These are phyloP conservation scores for Pteronotus mesoamericanus DNA, from an alignment of 2,797 vertebrate genomes.

Conservation along the genomic window DNA sequence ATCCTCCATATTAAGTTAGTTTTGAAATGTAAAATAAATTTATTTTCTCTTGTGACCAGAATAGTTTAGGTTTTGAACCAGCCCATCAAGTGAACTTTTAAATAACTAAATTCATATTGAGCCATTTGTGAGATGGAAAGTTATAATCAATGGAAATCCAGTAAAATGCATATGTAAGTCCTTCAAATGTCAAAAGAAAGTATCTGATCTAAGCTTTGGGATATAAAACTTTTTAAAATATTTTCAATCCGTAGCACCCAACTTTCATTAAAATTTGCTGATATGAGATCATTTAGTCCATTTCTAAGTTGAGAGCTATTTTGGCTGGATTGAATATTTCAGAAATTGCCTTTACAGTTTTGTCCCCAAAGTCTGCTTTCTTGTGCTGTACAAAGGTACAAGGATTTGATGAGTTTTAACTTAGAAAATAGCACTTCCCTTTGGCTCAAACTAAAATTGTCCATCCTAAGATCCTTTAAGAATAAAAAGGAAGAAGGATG, in stretches of 20 bases:
- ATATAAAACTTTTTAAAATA: not conserved
- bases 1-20: conserved; percentile 53
- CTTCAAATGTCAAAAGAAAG: conserved; percentile 67
- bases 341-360: not conserved
- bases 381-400: not conserved
- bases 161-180: conserved; percentile 51
- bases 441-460: not conserved
- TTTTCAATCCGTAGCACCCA: not conserved
- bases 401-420: not conserved
- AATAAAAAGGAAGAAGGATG: not conserved
- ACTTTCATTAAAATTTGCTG: conserved; percentile 29
- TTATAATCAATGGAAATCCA: conserved; percentile 70
- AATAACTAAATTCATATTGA: conserved; percentile 73
- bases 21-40: conserved; percentile 57
- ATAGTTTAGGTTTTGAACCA: conserved; percentile 53
- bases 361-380: not conserved
- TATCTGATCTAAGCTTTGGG: not conserved
- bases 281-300: not conserved
- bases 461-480: not conserved
- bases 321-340: not conserved
- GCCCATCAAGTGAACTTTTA: conserved; percentile 62
- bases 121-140: conserved; percentile 56
- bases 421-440: not conserved
- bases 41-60: conserved; percentile 44
- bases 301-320: not conserved